These are phyloP conservation scores for Leptinotarsa lineolata DNA, from an alignment of 1,140 invertebrate species.

Conservation along the genomic window DNA sequence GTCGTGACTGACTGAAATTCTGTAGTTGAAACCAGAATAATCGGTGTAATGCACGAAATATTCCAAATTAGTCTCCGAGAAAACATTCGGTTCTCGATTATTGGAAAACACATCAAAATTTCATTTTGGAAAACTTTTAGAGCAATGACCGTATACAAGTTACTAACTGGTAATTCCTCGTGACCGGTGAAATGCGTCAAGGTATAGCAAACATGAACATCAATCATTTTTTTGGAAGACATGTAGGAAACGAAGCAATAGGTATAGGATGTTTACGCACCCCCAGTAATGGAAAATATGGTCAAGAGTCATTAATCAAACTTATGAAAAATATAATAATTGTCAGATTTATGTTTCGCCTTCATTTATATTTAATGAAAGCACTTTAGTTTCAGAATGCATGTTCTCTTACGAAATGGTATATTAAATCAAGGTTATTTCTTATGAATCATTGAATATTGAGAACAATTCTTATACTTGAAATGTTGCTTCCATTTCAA, in stretches of 20 bases:
- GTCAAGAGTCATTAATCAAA: too few relatives aligned
- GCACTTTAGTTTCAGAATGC: too few relatives aligned
- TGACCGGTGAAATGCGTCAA: not conserved
- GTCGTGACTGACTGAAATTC: not conserved
- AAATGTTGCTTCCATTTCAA: too few relatives aligned
- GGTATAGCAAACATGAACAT: not conserved
- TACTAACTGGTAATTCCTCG: not conserved
- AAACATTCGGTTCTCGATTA: not conserved
- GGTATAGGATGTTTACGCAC: too few relatives aligned
- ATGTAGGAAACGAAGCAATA: not conserved
- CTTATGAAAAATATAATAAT: too few relatives aligned
- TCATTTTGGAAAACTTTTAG: not conserved
- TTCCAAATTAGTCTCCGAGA: not conserved
- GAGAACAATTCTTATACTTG: too few relatives aligned
- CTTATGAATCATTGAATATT: too few relatives aligned
- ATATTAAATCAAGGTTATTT: too few relatives aligned
- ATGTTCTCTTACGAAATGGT: too few relatives aligned
- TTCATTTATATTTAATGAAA: too few relatives aligned
- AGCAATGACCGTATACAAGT: not conserved
- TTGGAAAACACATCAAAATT: not conserved
- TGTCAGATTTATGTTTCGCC: too few relatives aligned
- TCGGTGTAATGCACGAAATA: slow-evolving; percentile 8
- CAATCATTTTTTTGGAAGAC: not conserved
- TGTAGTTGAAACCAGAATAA: not conserved
- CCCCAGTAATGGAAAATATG: too few relatives aligned